Evolutionary conservation across 2,888 invertebrate species (phyloP), one percentile per base, ranked within the genome.

Genomic region (Acanthoscelides obtectus): DNA sequence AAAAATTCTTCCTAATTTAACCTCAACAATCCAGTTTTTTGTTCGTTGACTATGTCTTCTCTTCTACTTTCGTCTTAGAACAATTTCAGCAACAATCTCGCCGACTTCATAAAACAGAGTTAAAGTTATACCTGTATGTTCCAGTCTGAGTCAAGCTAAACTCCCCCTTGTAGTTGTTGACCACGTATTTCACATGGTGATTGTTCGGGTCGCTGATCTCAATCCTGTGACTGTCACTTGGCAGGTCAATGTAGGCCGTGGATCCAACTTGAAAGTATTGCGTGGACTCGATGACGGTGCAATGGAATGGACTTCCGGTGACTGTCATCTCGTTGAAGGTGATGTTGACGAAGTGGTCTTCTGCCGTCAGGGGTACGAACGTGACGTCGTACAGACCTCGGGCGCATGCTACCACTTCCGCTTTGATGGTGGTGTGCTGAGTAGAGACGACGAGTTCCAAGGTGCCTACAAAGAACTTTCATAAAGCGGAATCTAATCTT

Each of bases 261-360:
- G 83, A 79, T 84, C 90, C 91, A 64, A 92, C 90, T 81, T 94
- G 94, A 69, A 94, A 88, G 82, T 90, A 91, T 74, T 93, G 92
- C 8, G 92, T 90, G 0, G 90, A 90, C 81, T 93, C 93, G 78
- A 88, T 81, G 0, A 88, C 87, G 22, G 86, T 84, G 81, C 96
- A 96, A 77, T 94, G 92, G 87, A 96, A 96, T 12, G 97, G 97
- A 84, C 94, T 96, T 22, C 96, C 96, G 72, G 94, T 93, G 1
- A 96, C 96, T 25, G 94, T 90, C 81, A 95, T 95, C 80, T 97
- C 97, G 82, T 97, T 97, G 86, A 97, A 97, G 0, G 96, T 96
- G 75, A 97, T 96, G 74, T 96, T 96, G 19, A 97, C 96, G 79
- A 93, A 95, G 84, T 97, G 97, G 6, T 95, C 90, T 78, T 94